Conservation (phyloP, 2,113 vertebrate species). For the Odobenus rosmarus region DNA sequence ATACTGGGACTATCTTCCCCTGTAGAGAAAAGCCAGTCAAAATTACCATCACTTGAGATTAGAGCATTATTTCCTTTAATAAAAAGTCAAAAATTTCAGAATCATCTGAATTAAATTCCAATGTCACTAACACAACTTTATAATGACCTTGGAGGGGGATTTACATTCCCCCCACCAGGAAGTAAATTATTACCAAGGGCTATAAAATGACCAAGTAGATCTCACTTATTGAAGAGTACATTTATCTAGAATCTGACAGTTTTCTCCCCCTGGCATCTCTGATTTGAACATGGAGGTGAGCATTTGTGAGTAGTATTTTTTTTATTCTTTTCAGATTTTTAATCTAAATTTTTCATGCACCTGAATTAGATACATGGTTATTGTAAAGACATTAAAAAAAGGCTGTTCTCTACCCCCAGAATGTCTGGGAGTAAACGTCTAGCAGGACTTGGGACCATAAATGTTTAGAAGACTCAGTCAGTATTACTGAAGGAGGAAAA, state of each 20-base stretch:
- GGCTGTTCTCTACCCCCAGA: background rate
- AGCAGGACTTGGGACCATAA: background rate
- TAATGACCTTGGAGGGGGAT: background rate
- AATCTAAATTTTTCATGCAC: background rate
- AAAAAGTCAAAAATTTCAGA: background rate
- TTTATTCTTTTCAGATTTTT: background rate
- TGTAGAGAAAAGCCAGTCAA: background rate
- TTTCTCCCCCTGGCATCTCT: background rate
- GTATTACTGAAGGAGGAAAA: background rate
- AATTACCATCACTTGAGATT: background rate
- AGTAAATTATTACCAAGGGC: background rate
- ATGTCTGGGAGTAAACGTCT: background rate
- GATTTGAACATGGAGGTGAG: background rate
- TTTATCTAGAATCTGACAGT: background rate
- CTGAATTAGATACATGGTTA: background rate
- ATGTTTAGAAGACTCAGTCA: background rate
- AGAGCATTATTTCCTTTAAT: background rate
- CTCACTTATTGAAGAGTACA: background rate
- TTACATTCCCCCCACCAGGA: background rate
- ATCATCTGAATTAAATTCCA: background rate
- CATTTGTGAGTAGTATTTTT: background rate
- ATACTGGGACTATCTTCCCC: background rate
- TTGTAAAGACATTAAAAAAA: background rate
- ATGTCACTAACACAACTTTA: background rate
- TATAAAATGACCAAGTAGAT: background rate